Evolutionary conservation across 2,888 invertebrate genomes (phyloP).

Genomic region (Saturnia japonica): DNA sequence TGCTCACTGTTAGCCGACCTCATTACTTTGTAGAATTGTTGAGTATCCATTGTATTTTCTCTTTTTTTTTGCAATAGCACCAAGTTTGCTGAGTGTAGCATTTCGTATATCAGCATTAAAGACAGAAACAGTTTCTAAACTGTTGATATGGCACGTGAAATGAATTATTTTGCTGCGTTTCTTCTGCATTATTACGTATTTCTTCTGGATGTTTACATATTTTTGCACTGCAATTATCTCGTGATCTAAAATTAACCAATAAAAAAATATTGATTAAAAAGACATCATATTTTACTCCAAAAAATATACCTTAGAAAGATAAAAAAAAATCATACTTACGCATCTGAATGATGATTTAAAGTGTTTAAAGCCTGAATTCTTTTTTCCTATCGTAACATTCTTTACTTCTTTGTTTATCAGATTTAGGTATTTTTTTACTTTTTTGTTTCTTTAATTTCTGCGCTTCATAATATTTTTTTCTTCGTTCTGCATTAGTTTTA

Average conservation of each 20-base stretch:
- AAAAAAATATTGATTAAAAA: conserved; percentile 32
- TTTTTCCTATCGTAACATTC: too few species aligned
- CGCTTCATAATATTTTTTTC: conserved; percentile 36
- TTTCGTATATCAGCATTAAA: too few species aligned
- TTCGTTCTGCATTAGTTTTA: conserved; percentile 39
- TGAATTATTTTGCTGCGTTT: neutral
- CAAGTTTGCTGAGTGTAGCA: conserved; percentile 35
- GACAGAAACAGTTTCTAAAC: too few species aligned
- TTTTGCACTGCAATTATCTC: conserved; percentile 28
- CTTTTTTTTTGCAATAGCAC: conserved; percentile 33
- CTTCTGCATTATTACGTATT: conserved; percentile 27
- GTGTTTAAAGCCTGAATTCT: conserved; percentile 22
- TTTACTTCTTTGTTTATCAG: too few species aligned
- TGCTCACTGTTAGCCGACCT: conserved; percentile 33
- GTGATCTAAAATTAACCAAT: conserved; percentile 31
- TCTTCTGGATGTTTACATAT: conserved; percentile 27
- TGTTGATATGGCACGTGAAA: too few species aligned
- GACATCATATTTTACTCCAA: conserved; percentile 33
- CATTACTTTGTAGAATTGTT: conserved; percentile 33
- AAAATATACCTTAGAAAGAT: conserved; percentile 31
- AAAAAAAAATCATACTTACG: conserved; percentile 28
- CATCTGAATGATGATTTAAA: conserved; percentile 31
- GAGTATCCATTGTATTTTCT: conserved; percentile 34
- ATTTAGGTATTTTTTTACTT: too few species aligned
- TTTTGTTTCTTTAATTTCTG: conserved; percentile 31